Percentiles rank a stretch among this genome's conserved stretches.
Evolutionary conservation across 2,888 invertebrate genomes (phyloP).

Genomic region (Chaitophorus viminalis): DNA sequence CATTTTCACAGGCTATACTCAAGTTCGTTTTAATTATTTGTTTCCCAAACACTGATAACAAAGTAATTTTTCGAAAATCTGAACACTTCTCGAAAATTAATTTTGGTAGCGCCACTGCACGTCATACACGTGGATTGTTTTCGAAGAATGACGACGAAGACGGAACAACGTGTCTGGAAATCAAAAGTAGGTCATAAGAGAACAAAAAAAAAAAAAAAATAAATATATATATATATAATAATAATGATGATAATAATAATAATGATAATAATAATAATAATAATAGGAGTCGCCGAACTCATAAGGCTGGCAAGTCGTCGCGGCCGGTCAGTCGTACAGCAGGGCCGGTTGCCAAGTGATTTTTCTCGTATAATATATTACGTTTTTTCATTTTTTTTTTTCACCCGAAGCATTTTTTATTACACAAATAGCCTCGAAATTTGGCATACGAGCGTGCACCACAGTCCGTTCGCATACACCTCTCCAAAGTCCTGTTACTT

Average conservation of each 20-base stretch:
- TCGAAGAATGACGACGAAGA: background rate
- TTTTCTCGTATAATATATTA: constrained; percentile 18
- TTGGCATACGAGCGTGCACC: constrained; percentile 15
- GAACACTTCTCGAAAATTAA: too few species aligned
- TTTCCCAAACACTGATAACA: too few species aligned
- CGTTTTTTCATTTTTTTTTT: background rate
- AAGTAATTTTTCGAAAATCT: too few species aligned
- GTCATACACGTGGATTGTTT: too few species aligned
- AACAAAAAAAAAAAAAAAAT: background rate
- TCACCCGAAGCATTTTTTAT: background rate
- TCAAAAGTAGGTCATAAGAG: constrained; percentile 24
- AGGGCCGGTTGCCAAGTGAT: constrained; percentile 47
- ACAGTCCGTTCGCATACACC: background rate
- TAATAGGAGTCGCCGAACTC: background rate
- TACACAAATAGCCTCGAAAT: constrained; percentile 26
- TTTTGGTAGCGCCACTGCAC: too few species aligned
- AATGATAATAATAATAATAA: too few species aligned
- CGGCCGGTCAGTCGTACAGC: constrained; percentile 16
- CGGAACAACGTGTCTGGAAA: background rate
- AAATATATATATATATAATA: background rate
- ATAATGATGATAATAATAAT: too few species aligned
- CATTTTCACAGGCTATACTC: too few species aligned
- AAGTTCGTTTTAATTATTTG: too few species aligned
- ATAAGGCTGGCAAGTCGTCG: constrained; percentile 19
- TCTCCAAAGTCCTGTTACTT: background rate